Base-by-base conservation (phyloP, 2,113 vertebrate species). In the Meleagris gallopavo region DNA sequence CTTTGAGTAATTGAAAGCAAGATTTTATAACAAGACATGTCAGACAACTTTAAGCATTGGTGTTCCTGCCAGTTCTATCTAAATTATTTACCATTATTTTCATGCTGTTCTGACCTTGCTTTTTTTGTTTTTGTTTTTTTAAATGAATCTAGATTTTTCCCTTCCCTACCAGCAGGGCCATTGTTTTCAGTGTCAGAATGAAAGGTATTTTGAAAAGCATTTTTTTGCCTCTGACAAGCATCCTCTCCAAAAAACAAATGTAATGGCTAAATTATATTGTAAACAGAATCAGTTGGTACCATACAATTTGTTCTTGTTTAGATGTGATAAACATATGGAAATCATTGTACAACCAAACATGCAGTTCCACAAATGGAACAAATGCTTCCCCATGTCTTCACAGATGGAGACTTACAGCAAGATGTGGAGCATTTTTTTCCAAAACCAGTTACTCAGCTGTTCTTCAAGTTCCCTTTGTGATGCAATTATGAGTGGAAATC, bases 251-350 rank as follows among this genome's bases (percentile, higher is more conserved):
- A 87, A 79, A 64, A 15, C 6, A 77, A 80, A 94, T 32, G 29
- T 67, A 43, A 46, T 43, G 60, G 32, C 32, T 88, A 91, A 92
- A 87, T 89, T 36, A n/a, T 80, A 66, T 70, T 13, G 32, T 83
- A 89, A 94, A 73, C 18, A 74, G 72, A 89, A 70, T 45, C 55
- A 85, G 54, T 83, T 85, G 60, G 67, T 87, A 87, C 55, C 0
- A 0, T 52, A 60, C 60, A 46, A 58, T 92, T 92, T 71, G 45
- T 48, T 83, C 34, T 80, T 91, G 60, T 93, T 93, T 88, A 88
- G 55, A 74, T 86, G 75, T 77, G 79, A 80, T 83, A 95, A 89
- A 55, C 75, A 74, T 80, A 85, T 80, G 78, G 84, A 95, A 94
- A 79, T 87, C 16, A 9, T 90, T 95, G 77, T n/a, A 76, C 67